Evolutionary conservation across 2,113 vertebrate genomes (phyloP), one percentile per base, ranked within the genome.

Genomic region (Electrona antarctica): DNA sequence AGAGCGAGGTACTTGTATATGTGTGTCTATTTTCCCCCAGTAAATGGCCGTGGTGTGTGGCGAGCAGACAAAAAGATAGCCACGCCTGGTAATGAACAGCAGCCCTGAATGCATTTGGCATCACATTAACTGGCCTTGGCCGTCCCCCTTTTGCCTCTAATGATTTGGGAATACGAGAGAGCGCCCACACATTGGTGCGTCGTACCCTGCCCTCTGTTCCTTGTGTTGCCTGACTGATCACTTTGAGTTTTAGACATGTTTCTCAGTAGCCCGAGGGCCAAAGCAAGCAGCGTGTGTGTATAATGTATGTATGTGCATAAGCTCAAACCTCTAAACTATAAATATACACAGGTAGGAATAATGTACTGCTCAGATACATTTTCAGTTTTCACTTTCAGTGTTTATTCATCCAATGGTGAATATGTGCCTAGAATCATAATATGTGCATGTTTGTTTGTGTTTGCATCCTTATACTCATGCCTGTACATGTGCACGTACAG

Each of bases 41-140:
- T 74, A 63, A 80, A 73, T 73, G 73, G 67, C 69, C 76, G 60
- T 78, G 69, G 74, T 76, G 67, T 73, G 65, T 63, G 67, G 79
- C 58, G 62, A 69, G 70, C 69, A 79, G 66, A 76, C 69, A 66
- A 47, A 52, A 61, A 61, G 64, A 79, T 6, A 61, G 69, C 71
- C 66, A 68, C 28, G 68, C 47, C 29, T 63, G 68, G 67, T 83
- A 90, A 85, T 86, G 79, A 89, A 86, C 76, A 79, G 75, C 71
- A 90, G 69, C 62, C 73, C 62, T 51, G 66, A 88, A 77, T 70
- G 71, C 70, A 73, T 84, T 74, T 78, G 76, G 73, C 75, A 74
- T 76, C 69, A 78, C 46, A 84, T 90, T 83, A 82, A 74, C 69
- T 69, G 80, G 64, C 81, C 77, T 33, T 80, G 79, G 79, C 74